Evolutionary conservation across 2,797 vertebrate species (phyloP).

Genomic region (Siniperca undulata): DNA sequence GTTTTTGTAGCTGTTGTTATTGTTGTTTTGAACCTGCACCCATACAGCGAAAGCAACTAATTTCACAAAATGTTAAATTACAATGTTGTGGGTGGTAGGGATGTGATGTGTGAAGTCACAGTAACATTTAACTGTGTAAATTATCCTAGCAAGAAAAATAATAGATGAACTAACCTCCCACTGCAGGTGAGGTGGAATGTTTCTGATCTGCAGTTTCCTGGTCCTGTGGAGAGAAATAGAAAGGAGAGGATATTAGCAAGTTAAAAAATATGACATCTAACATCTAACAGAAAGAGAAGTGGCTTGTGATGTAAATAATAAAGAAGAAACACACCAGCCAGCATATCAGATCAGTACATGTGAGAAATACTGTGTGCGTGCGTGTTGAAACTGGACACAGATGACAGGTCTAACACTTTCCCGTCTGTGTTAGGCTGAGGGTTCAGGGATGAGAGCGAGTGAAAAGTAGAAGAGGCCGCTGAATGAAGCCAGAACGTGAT

Average conservation of each 20-base stretch:
- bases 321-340: background rate
- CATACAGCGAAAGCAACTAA: background rate
- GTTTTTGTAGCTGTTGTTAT: background rate
- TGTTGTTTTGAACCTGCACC: background rate
- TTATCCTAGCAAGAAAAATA: background rate
- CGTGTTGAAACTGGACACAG: background rate
- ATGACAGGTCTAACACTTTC: background rate
- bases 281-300: background rate
- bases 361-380: background rate
- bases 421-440: background rate
- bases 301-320: too few species aligned
- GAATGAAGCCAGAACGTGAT: constrained; percentile 44
- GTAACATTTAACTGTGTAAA: background rate
- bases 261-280: background rate
- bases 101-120: background rate
- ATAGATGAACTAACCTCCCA: constrained; percentile 91
- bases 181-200: constrained; percentile 95
- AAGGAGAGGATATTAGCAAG: constrained; percentile 27
- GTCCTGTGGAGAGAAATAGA: constrained; percentile 85
- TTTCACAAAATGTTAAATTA: background rate
- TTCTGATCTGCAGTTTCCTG: constrained; percentile 96
- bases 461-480: constrained; percentile 22
- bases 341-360: background rate
- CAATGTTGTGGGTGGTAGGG: background rate
- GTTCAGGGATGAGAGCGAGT: background rate